phyloP scores from a whole-genome alignment of 1,140 invertebrate genomes.

The Amyelois transitella region DNA sequence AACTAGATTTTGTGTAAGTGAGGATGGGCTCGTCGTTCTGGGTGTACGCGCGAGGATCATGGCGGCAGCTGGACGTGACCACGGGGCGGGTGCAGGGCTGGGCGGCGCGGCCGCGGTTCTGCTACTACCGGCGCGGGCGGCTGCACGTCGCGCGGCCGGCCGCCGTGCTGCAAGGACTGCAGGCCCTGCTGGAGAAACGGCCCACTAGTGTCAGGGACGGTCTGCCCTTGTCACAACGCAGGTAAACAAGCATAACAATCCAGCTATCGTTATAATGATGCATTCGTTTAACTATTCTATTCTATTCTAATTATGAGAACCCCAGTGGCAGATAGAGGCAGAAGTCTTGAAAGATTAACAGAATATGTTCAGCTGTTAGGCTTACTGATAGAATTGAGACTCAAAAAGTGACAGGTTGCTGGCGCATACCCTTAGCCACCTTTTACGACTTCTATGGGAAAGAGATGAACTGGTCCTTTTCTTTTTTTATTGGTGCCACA shows the following conservation, averaged over 20 bases:
- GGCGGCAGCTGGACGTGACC: constrained; percentile 22
- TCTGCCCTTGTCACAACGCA: constrained; percentile 15
- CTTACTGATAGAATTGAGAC: no score
- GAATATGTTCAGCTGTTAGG: no score
- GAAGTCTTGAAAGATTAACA: no score
- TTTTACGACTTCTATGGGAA: no score
- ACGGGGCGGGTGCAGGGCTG: constrained; percentile 33
- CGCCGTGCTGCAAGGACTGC: constrained; percentile 29
- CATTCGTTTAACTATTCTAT: not conserved
- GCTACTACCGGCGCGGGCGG: constrained; percentile 19
- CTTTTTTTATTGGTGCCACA: no score
- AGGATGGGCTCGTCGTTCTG: constrained; percentile 28
- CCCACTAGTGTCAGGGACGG: constrained; percentile 21
- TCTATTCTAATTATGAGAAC: no score
- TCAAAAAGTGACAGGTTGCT: no score
- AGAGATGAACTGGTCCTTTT: no score
- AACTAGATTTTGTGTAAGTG: no score
- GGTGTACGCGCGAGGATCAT: constrained; percentile 32
- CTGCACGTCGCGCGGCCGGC: constrained; percentile 13
- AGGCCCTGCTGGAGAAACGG: constrained; percentile 16
- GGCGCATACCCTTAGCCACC: no score
- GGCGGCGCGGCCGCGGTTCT: constrained; percentile 22
- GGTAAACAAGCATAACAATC: constrained; percentile 9
- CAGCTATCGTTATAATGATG: not conserved
- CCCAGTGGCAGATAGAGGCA: no score